Percentiles rank a stretch among this genome's conserved stretches.
Conservation (phyloP, 2,888 invertebrate species). For the Perizoma flavofasciatum region DNA sequence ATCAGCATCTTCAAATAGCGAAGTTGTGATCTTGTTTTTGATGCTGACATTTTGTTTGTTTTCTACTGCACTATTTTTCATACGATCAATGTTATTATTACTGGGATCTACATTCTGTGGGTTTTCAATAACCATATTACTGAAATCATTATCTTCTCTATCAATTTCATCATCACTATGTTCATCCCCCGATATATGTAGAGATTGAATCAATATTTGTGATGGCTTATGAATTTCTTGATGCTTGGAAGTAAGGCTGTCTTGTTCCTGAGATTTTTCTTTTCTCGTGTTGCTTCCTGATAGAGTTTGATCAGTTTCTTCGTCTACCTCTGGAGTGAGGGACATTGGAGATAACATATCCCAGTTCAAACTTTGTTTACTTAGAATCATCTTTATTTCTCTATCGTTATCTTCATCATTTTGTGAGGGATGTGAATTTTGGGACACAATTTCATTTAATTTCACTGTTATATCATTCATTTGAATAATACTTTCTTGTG, state of each 20-base stretch:
- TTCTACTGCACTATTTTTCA: background rate
- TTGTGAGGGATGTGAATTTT: slow-evolving; percentile 3
- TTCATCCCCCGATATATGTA: slow-evolving; percentile 8
- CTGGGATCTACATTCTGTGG: background rate
- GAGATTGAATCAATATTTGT: slow-evolving; percentile 5
- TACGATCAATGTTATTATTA: background rate
- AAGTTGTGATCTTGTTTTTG: background rate
- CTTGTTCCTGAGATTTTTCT: slow-evolving; percentile 7
- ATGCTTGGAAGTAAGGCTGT: background rate
- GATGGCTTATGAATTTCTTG: background rate
- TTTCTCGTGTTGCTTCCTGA: background rate
- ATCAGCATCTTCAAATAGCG: background rate
- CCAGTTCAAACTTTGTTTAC: slow-evolving; percentile 15
- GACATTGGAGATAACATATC: slow-evolving; percentile 23
- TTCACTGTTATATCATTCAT: slow-evolving; percentile 2
- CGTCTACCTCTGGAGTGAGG: slow-evolving; percentile 15
- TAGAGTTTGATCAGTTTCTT: slow-evolving; percentile 2
- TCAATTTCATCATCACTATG: slow-evolving; percentile 12
- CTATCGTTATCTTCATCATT: slow-evolving; percentile 46
- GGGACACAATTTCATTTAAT: slow-evolving; percentile 11
- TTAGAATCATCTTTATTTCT: slow-evolving; percentile 59
- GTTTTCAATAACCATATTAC: background rate
- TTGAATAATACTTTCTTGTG: background rate
- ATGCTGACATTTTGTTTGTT: background rate
- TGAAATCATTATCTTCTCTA: slow-evolving; percentile 12